Evolutionary conservation across 2,113 vertebrate genomes (phyloP).

Genomic region (Gopherus evgoodei): DNA sequence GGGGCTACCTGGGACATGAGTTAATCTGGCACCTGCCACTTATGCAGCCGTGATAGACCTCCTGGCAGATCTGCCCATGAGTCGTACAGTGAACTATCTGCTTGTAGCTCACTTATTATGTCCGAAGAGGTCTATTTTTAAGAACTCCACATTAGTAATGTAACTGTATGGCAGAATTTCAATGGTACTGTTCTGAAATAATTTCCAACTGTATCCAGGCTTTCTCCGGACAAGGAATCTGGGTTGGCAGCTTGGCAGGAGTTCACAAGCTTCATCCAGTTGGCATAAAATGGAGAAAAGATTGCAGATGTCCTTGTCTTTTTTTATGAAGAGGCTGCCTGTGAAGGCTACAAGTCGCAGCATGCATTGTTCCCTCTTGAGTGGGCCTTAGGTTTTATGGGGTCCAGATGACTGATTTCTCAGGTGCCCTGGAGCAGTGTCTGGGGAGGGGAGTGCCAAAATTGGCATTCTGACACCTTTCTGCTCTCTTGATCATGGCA

Average conservation of each 20-base stretch:
- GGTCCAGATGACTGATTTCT: neutral
- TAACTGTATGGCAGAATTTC: neutral
- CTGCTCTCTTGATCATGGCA: neutral
- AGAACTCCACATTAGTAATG: neutral
- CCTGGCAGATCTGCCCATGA: neutral
- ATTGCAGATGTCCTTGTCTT: neutral
- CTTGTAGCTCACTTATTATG: neutral
- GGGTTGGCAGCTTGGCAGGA: neutral
- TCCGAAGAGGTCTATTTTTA: neutral
- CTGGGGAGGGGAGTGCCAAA: neutral
- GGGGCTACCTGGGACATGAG: neutral
- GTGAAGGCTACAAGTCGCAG: neutral
- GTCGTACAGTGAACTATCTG: neutral
- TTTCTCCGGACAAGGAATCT: neutral
- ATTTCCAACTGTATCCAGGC: neutral
- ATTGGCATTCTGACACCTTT: neutral
- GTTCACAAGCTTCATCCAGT: neutral
- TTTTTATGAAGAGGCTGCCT: neutral
- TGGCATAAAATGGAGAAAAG: neutral
- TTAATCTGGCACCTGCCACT: neutral
- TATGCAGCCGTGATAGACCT: fast-evolving
- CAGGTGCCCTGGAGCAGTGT: fast-evolving
- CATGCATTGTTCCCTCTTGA: neutral
- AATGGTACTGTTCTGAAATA: neutral
- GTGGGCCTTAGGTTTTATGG: neutral